Conservation (phyloP, 2,113 vertebrate species). For the Zosterops pallidus region DNA sequence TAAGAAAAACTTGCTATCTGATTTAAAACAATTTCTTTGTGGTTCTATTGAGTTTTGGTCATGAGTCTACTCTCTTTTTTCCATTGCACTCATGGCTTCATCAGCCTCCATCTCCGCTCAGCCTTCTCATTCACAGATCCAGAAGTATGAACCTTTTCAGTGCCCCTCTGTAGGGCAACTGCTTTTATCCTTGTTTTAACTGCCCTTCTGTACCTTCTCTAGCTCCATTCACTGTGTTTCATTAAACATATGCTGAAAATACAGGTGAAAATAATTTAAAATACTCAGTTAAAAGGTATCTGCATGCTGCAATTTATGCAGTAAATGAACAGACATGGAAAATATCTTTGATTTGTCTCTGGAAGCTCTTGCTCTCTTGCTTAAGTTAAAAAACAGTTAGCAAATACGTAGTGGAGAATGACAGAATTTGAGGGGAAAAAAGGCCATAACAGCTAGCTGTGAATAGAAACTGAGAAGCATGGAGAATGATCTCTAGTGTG, state of each 20-base stretch:
- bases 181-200: neutral
- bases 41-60: neutral
- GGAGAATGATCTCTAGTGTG: neutral
- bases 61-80: neutral
- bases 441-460: neutral
- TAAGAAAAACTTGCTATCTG: neutral
- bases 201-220: neutral
- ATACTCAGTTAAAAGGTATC: neutral
- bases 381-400: neutral
- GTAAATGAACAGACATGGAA: neutral
- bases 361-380: neutral
- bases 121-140: neutral
- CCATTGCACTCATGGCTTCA: neutral
- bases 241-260: neutral
- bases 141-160: neutral
- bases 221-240: neutral
- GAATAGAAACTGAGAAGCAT: neutral
- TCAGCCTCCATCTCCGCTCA: neutral
- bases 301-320: neutral
- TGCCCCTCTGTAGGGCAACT: neutral
- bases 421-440: neutral
- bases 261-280: neutral
- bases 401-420: neutral
- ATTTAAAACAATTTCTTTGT: neutral
- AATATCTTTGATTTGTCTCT: neutral